Conservation (phyloP, 1,140 invertebrate species). For the Alviniconcha marisindica region DNA sequence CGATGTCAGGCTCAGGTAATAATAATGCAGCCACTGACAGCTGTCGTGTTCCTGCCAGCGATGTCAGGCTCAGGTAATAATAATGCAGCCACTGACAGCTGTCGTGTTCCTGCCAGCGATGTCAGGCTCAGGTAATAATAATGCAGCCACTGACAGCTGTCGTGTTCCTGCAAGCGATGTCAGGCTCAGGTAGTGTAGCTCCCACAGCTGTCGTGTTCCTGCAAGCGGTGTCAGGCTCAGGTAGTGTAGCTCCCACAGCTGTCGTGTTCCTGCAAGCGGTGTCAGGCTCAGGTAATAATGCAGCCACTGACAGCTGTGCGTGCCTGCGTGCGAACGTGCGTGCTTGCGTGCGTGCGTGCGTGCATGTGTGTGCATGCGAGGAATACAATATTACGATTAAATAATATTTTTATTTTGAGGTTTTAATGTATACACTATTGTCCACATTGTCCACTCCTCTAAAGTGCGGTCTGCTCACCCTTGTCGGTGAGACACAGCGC, state of each 20-base stretch:
- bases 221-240: constrained; percentile 53
- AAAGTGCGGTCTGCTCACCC: too few relatives aligned
- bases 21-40: constrained; percentile 79
- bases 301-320: constrained; percentile 80
- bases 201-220: too few relatives aligned
- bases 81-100: constrained; percentile 79
- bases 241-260: constrained; percentile 80
- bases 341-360: too few relatives aligned
- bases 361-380: too few relatives aligned
- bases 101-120: constrained; percentile 74
- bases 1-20: constrained; percentile 63
- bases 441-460: too few relatives aligned
- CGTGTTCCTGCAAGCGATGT: constrained; percentile 79
- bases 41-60: constrained; percentile 80
- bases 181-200: constrained; percentile 77
- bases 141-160: constrained; percentile 63
- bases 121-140: not conserved
- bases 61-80: constrained; percentile 77
- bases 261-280: constrained; percentile 80
- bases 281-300: constrained; percentile 77
- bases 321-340: constrained; percentile 53
- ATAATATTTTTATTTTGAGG: too few relatives aligned
- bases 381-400: too few relatives aligned
- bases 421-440: too few relatives aligned
- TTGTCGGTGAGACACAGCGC: too few relatives aligned